These are phyloP conservation scores for Sebastes taczanowskii DNA, from an alignment of 2,797 vertebrate species.

Conservation along the genomic window DNA sequence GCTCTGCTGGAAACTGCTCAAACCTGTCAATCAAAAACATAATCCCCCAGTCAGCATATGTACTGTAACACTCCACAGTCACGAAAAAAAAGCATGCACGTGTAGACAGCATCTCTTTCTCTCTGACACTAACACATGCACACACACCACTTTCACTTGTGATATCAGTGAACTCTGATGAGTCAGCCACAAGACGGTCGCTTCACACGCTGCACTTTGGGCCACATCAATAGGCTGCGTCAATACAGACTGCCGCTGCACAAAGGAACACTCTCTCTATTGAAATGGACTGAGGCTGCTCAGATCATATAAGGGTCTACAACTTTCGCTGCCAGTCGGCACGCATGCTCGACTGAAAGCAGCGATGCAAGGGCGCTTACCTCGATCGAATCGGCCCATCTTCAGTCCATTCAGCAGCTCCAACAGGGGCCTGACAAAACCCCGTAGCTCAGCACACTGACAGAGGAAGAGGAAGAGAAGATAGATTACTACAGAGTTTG, in stretches of 20 bases:
- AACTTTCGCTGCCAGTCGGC: conserved; percentile 1
- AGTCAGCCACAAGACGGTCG: conserved; percentile 45
- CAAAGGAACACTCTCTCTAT: not conserved
- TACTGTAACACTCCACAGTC: not conserved
- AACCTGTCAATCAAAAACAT: conserved; percentile 81
- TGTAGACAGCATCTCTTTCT: not conserved
- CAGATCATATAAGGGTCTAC: conserved; percentile 26
- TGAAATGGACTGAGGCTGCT: not conserved
- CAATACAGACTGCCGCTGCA: conserved; percentile 44
- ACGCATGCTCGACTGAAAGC: not conserved
- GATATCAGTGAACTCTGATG: conserved; percentile 39
- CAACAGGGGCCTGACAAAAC: conserved; percentile 88
- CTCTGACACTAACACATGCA: not conserved
- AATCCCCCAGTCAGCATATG: conserved; percentile 47
- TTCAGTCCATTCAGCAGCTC: conserved; percentile 91
- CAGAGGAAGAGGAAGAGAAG: conserved; percentile 41
- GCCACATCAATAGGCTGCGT: conserved; percentile 41
- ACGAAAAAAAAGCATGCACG: not conserved
- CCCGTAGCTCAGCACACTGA: conserved; percentile 92
- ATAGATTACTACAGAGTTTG: conserved; percentile 50
- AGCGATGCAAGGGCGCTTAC: conserved; percentile 72
- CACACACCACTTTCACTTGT: conserved; percentile 21
- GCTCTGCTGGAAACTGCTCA: conserved; percentile 95
- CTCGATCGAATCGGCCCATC: conserved; percentile 89
- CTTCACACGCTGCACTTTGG: conserved; percentile 40